Evolutionary conservation across 2,888 invertebrate species (phyloP).

Genomic region (Aphrophora alni): DNA sequence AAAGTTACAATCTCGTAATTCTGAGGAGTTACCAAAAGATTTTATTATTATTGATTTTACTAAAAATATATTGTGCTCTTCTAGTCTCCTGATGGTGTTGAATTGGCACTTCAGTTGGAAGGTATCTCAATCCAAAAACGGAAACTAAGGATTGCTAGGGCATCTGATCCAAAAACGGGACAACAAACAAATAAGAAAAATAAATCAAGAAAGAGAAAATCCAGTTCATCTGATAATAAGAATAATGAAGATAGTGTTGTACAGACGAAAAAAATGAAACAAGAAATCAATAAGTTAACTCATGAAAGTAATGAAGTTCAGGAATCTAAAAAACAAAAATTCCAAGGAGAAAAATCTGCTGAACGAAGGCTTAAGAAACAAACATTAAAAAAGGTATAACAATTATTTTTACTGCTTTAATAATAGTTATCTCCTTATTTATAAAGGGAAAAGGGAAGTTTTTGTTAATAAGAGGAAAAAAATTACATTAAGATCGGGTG

Average conservation of each 20-base stretch:
- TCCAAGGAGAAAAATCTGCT: neutral
- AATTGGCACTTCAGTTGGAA: constrained; percentile 69
- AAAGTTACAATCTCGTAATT: too few species aligned
- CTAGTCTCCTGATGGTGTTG: constrained; percentile 66
- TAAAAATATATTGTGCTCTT: too few species aligned
- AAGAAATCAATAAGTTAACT: neutral
- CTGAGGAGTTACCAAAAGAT: too few species aligned
- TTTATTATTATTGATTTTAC: too few species aligned
- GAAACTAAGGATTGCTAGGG: constrained; percentile 62
- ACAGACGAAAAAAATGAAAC: neutral
- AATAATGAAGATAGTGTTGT: neutral
- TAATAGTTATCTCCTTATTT: too few species aligned
- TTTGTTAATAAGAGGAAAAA: too few species aligned
- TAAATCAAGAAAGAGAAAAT: constrained; percentile 15
- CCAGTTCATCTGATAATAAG: neutral
- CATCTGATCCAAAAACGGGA: constrained; percentile 61
- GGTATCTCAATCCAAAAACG: constrained; percentile 66
- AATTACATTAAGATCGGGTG: too few species aligned
- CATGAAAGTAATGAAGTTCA: neutral
- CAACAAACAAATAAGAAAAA: constrained; percentile 55
- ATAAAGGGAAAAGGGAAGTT: too few species aligned
- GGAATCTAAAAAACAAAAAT: neutral
- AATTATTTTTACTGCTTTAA: too few species aligned
- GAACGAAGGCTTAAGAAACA: neutral
- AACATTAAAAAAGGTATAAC: neutral